Evolutionary conservation across 2,888 invertebrate species (phyloP).

Genomic region (Tiliacea aurago): DNA sequence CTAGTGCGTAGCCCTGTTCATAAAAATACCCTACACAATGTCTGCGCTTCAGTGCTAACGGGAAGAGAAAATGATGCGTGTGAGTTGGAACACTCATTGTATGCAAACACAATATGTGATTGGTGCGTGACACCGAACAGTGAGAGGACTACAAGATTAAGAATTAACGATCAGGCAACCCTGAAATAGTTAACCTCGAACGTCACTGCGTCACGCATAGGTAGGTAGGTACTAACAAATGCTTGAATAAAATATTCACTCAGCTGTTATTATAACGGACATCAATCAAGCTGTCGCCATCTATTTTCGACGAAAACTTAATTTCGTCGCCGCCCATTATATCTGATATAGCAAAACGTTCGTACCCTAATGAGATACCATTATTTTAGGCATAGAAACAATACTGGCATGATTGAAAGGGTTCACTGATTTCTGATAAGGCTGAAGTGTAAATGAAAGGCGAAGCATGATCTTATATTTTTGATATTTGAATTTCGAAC

Average conservation of each 20-base stretch:
- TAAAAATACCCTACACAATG: not conserved
- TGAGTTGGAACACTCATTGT: constrained; percentile 44
- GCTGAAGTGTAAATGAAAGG: constrained; percentile 44
- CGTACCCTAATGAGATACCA: constrained; percentile 69
- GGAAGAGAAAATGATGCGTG: constrained; percentile 8
- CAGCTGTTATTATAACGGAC: constrained; percentile 83
- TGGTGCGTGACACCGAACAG: constrained; percentile 79
- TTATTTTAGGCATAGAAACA: constrained; percentile 68
- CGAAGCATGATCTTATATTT: constrained; percentile 32
- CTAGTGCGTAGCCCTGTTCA: not conserved
- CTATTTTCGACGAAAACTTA: constrained; percentile 85
- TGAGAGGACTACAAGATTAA: constrained; percentile 80
- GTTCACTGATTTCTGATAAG: constrained; percentile 45
- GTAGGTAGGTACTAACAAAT: constrained; percentile 74
- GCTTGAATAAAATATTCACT: constrained; percentile 86
- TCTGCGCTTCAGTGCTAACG: not conserved
- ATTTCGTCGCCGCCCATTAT: constrained; percentile 79
- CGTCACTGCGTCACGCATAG: constrained; percentile 83
- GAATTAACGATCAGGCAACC: constrained; percentile 81
- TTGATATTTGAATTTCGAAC: constrained; percentile 32
- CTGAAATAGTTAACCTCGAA: constrained; percentile 84
- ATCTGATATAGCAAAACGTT: constrained; percentile 69
- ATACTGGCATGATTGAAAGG: constrained; percentile 59
- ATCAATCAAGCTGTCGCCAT: constrained; percentile 86
- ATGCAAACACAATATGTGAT: constrained; percentile 73